Percentiles rank a stretch among this genome's conserved stretches.
Conservation (phyloP, 2,888 invertebrate genomes). For the Melinaea marsaeus region DNA sequence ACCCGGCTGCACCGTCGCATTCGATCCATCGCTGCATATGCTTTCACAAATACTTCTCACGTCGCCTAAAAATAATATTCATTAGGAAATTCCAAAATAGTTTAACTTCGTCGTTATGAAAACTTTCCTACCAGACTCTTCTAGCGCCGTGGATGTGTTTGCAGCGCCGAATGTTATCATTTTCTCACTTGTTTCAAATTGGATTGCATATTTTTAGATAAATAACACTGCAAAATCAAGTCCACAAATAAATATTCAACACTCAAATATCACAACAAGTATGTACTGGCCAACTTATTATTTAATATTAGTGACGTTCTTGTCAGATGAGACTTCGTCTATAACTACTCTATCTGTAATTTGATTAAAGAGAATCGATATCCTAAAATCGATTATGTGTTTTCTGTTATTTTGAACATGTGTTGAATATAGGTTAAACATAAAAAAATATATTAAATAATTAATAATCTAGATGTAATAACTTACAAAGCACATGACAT, state of each 20-base stretch:
- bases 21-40: conserved; percentile 75
- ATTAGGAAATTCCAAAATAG: conserved; percentile 32
- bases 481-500: no score
- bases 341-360: neutral
- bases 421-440: no score
- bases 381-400: neutral
- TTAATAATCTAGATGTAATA: no score
- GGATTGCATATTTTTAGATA: conserved; percentile 61
- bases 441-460: no score
- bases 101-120: conserved; percentile 29
- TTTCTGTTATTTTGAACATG: no score
- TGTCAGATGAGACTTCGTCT: conserved; percentile 9
- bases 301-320: conserved; percentile 64
- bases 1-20: conserved; percentile 67
- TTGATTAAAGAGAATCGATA: neutral
- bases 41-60: conserved; percentile 75
- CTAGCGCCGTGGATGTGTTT: conserved; percentile 60
- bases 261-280: conserved; percentile 44
- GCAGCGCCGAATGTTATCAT: conserved; percentile 72
- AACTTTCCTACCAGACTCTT: conserved; percentile 63
- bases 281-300: conserved; percentile 51
- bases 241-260: conserved; percentile 38
- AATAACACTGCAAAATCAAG: conserved; percentile 6
- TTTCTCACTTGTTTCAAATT: conserved; percentile 56
- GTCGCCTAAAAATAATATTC: conserved; percentile 55